Base-by-base conservation (phyloP, 1,140 invertebrate species). In the Nixonia krombeini region DNA sequence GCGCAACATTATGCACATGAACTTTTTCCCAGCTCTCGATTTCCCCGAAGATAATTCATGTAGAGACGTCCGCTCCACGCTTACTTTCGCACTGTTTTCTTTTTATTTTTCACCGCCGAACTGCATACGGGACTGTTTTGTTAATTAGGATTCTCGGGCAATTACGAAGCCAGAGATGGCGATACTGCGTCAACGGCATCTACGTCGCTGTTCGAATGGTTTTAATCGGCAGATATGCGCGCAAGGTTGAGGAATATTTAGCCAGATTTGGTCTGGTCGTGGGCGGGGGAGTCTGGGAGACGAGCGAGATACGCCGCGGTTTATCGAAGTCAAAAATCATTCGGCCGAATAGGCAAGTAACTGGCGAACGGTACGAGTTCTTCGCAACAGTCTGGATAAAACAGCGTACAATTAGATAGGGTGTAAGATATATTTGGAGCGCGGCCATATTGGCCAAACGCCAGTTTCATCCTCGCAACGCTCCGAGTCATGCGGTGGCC, bases 401-500 rank as follows among this genome's bases (percentile, higher is more conserved):
- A 77, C 72, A 74, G 76, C 72, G 72, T 78, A 80, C 80, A 81
- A 81, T 81, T 81, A 81, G 81, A 82, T 83, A 81, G 78, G 79
- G 78, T 83, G 76, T 78, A 81, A 84, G 82, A 81, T 80, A 81
- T 83, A 82, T 81, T 84, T 83, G 81, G 81, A 84, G 76, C 73
- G 72, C 53, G 71, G 81, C 82, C 82, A 84, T 78, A 71, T 79
- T 84, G 81, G 82, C 76, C 31, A 17, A 8, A 40, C 44, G 81
- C 82, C 81, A 83, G 67, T 70, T 76, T 81, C 70, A 74, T 76
- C 73, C 75, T 79, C 57, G 63, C 62, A 70, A 58, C 52, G 62
- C 59, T 61, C 74, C 71, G 66, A 66, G 72, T 74, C 70, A 57
- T 69, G 58, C 56, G 45, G 69, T 46, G 38, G 8, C 57, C 62